Conservation (phyloP, 2,113 vertebrate genomes). For the Micronycteris hirsuta region DNA sequence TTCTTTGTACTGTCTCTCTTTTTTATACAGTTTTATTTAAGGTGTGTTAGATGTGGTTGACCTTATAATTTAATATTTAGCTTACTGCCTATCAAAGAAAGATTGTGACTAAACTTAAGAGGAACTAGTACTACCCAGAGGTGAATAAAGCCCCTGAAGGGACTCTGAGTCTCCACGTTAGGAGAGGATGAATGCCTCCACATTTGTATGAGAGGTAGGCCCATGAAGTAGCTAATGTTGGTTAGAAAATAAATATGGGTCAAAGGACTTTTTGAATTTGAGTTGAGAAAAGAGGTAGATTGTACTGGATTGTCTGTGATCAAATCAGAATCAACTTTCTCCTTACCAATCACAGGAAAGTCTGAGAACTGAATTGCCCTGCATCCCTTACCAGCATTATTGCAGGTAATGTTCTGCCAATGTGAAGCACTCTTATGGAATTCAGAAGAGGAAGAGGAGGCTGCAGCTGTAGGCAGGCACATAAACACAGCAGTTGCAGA, state of each 20-base stretch:
- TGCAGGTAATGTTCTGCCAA: background rate
- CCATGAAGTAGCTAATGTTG: background rate
- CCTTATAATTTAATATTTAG: constrained; percentile 12
- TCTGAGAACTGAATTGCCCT: background rate
- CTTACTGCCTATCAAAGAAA: background rate
- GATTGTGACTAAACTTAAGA: background rate
- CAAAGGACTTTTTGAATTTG: background rate
- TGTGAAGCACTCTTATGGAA: background rate
- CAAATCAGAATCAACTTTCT: background rate
- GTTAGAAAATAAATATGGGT: background rate
- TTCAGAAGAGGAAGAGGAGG: background rate
- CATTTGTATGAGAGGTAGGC: background rate
- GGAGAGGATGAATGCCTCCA: background rate
- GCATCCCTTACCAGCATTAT: background rate
- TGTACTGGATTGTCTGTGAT: background rate
- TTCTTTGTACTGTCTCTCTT: background rate
- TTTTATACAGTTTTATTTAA: background rate
- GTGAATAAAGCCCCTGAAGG: background rate
- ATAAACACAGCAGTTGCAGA: background rate
- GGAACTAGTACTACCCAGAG: background rate
- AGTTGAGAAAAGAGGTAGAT: background rate
- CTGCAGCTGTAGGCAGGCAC: background rate
- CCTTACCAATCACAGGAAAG: background rate
- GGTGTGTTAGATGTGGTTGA: background rate
- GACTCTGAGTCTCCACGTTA: background rate